phyloP scores from a whole-genome alignment of 2,797 vertebrate species.

The Eutrigla gurnardus region DNA sequence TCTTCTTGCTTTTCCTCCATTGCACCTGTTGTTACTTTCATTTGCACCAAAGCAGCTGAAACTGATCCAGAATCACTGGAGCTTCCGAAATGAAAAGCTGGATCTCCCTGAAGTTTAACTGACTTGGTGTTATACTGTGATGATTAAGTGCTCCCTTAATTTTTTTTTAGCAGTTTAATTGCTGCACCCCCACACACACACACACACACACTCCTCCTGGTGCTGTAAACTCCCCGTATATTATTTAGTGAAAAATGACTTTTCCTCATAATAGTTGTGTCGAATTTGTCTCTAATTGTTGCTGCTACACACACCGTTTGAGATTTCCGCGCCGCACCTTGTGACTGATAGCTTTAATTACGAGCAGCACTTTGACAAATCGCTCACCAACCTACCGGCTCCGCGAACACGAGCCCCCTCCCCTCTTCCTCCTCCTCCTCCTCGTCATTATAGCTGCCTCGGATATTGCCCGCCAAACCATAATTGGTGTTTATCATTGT shows the following conservation, averaged over 20 bases:
- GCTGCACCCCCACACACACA: no score
- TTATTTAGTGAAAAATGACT: constrained; percentile 77
- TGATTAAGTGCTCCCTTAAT: no score
- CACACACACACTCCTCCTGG: constrained; percentile 40
- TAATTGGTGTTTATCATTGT: constrained; percentile 84
- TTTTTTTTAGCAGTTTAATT: no score
- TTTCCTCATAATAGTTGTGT: constrained; percentile 76
- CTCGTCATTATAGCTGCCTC: constrained; percentile 73
- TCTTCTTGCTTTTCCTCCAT: no score
- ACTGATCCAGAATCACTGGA: no score
- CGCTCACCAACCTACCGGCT: constrained; percentile 70
- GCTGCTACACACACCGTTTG: constrained; percentile 65
- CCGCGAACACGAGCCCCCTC: constrained; percentile 47
- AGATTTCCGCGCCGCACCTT: constrained; percentile 68
- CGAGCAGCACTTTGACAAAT: constrained; percentile 77
- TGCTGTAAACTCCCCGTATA: constrained; percentile 56
- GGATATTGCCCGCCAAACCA: constrained; percentile 73
- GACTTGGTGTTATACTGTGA: no score
- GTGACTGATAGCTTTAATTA: constrained; percentile 84
- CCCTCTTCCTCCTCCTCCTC: constrained; percentile 49
- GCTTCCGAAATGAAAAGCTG: no score
- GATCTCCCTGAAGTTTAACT: no score
- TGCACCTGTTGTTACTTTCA: no score
- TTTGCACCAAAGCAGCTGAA: no score
- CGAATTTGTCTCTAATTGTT: constrained; percentile 77